Evolutionary conservation across 1,140 invertebrate genomes (phyloP).

Genomic region (Linepithema humile): DNA sequence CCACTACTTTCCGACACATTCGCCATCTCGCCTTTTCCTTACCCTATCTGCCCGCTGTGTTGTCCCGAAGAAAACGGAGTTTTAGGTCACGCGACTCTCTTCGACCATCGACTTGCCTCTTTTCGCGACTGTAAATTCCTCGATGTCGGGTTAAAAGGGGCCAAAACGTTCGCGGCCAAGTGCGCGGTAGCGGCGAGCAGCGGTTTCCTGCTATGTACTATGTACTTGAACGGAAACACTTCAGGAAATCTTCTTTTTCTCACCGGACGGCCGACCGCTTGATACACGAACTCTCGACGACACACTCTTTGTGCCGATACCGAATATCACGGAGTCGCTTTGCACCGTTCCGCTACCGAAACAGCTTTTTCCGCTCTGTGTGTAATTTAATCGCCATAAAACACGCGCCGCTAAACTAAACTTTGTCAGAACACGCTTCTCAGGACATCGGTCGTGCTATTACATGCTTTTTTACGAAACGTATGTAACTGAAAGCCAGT

Average conservation of each 20-base stretch:
- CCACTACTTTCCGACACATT: background rate
- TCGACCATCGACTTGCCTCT: background rate
- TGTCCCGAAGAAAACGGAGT: background rate
- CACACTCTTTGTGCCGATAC: background rate
- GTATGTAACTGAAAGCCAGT: slow-evolving; percentile 26
- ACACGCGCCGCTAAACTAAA: slow-evolving; percentile 39
- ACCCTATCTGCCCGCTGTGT: background rate
- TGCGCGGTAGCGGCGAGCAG: background rate
- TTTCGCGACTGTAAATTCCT: slow-evolving; percentile 33
- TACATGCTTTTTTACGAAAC: slow-evolving; percentile 12
- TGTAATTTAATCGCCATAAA: slow-evolving; percentile 45
- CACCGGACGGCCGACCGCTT: background rate
- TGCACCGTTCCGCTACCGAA: background rate
- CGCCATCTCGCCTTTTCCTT: slow-evolving; percentile 28
- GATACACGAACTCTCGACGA: slow-evolving; percentile 25
- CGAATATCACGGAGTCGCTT: slow-evolving; percentile 10
- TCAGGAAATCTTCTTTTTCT: background rate
- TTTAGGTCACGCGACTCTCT: slow-evolving; percentile 38
- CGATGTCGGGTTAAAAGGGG: slow-evolving; percentile 31
- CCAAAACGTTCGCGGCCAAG: slow-evolving; percentile 23
- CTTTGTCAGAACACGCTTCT: slow-evolving; percentile 10
- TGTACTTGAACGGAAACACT: slow-evolving; percentile 8
- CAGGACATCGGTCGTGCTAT: background rate
- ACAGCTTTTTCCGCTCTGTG: background rate
- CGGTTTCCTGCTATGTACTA: background rate